These are phyloP conservation scores for Scaptomyza cyrtandrae DNA, from an alignment of 2,888 invertebrate species.

Conservation along the genomic window DNA sequence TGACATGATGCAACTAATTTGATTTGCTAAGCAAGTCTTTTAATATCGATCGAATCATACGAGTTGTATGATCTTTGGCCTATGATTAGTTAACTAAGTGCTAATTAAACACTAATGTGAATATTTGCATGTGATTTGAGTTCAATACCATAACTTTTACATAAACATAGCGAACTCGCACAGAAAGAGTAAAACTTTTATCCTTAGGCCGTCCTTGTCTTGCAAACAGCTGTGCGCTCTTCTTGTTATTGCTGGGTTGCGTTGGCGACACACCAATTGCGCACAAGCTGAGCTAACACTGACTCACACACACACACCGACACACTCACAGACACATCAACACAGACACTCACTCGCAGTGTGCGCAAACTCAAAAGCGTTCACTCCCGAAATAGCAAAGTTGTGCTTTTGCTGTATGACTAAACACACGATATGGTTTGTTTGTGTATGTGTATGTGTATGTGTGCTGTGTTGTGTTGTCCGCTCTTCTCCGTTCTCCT, in stretches of 20 bases:
- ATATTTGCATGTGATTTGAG: too few relatives aligned
- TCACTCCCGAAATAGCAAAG: slow-evolving; percentile 75
- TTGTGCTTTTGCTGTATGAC: slow-evolving; percentile 56
- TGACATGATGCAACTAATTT: too few relatives aligned
- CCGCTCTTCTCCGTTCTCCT: slow-evolving; percentile 8
- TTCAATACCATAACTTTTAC: background rate
- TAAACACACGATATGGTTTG: slow-evolving; percentile 47
- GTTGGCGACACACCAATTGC: slow-evolving; percentile 52
- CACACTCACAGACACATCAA: slow-evolving; percentile 20
- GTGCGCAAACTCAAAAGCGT: slow-evolving; percentile 55
- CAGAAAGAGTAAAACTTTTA: background rate
- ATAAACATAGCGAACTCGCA: background rate
- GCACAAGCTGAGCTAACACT: slow-evolving; percentile 44
- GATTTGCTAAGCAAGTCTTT: too few relatives aligned
- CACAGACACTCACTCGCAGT: background rate
- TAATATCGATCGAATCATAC: too few relatives aligned
- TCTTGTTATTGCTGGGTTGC: slow-evolving; percentile 37
- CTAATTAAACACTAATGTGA: background rate
- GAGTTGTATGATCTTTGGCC: background rate
- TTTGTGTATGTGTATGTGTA: background rate
- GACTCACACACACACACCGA: slow-evolving; percentile 47
- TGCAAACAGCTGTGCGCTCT: slow-evolving; percentile 36
- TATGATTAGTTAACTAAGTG: background rate
- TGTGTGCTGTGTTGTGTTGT: background rate
- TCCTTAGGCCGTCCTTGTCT: slow-evolving; percentile 41